These are phyloP conservation scores for Chiridota heheva DNA, from an alignment of 35 echinoderm and acorn worm genomes.

Conservation along the genomic window DNA sequence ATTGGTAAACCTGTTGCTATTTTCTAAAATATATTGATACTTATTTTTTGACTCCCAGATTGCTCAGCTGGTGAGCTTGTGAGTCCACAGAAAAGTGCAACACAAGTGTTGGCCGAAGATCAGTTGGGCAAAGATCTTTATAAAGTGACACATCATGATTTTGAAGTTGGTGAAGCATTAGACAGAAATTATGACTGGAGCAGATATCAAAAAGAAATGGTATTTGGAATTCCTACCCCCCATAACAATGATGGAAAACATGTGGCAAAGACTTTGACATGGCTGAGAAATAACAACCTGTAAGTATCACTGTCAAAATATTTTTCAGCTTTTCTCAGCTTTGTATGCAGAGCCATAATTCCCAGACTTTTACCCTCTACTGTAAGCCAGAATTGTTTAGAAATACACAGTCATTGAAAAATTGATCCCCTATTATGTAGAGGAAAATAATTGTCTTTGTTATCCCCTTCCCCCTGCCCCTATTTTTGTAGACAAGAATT, in stretches of 20 bases:
- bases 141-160: constrained; percentile 87
- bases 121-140: constrained; percentile 80
- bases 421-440: no score
- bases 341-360: no score
- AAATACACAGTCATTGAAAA: no score
- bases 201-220: constrained; percentile 75
- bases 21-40: no score
- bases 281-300: constrained; percentile 84
- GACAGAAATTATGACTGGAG: constrained; percentile 95
- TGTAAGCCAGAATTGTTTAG: no score
- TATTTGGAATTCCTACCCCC: constrained; percentile 80
- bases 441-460: no score
- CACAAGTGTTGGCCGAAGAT: constrained; percentile 66
- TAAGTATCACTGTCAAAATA: constrained; percentile 40
- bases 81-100: constrained; percentile 72
- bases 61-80: constrained; percentile 91
- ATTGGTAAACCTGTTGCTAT: no score
- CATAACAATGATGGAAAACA: constrained; percentile 95
- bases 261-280: constrained; percentile 73
- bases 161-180: constrained; percentile 77
- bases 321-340: not conserved
- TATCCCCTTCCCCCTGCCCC: no score
- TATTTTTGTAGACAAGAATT: no score
- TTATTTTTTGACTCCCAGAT: constrained; percentile 52
- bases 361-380: no score